Conservation (phyloP, 2,888 invertebrate species). For the Drosophila robusta region DNA sequence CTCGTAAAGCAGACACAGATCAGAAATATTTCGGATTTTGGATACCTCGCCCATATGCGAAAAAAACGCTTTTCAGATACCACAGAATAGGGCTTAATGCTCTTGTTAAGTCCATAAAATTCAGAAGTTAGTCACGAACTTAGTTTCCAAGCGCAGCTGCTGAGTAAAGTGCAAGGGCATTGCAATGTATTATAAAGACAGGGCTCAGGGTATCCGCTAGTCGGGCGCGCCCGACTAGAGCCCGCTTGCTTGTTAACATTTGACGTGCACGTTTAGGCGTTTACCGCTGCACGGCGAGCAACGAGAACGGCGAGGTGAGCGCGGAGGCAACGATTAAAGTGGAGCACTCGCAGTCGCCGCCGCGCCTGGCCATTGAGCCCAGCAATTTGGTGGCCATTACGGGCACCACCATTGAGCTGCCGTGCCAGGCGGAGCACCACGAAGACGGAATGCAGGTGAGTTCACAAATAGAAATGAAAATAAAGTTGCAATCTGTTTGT, state of each 20-base stretch:
- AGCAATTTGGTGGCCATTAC: constrained; percentile 91
- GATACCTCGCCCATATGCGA: too few species aligned
- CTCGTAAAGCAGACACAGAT: too few species aligned
- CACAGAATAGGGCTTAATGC: too few species aligned
- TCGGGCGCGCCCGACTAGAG: too few species aligned
- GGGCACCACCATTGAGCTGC: constrained; percentile 91
- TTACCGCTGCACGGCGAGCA: constrained; percentile 88
- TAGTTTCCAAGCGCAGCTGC: too few species aligned
- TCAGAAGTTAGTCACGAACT: too few species aligned
- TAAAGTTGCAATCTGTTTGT: constrained; percentile 45
- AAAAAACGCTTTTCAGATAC: too few species aligned
- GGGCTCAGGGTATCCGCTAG: too few species aligned
- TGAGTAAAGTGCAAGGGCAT: too few species aligned
- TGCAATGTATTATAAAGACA: too few species aligned
- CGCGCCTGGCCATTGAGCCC: constrained; percentile 89
- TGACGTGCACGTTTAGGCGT: constrained; percentile 67
- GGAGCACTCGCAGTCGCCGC: constrained; percentile 85
- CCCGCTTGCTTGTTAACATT: neutral
- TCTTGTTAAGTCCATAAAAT: too few species aligned
- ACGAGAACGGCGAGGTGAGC: constrained; percentile 90
- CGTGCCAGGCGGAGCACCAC: constrained; percentile 90
- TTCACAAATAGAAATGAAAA: neutral
- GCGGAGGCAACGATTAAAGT: constrained; percentile 89
- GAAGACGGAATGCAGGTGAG: constrained; percentile 89
- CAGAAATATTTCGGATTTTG: too few species aligned